Conservation (phyloP, 2,888 invertebrate species). For the Eupithecia pulchellata region DNA sequence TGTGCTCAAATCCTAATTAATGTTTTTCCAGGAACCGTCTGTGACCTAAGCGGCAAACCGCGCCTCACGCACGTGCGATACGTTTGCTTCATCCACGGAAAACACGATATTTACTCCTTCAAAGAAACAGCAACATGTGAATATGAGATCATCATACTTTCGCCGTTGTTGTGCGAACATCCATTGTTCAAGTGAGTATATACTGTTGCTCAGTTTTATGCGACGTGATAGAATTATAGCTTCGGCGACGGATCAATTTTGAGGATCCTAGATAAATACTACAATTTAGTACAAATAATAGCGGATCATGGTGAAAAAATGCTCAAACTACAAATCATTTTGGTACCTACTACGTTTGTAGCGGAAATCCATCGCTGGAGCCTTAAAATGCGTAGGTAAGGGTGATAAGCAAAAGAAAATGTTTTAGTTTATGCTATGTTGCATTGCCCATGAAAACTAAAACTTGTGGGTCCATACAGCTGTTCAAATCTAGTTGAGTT, state of each 20-base stretch:
- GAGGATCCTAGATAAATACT: too few relatives aligned
- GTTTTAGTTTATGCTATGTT: background rate
- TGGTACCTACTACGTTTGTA: too few relatives aligned
- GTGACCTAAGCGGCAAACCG: constrained; percentile 95
- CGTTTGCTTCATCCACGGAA: constrained; percentile 94
- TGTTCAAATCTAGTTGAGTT: too few relatives aligned
- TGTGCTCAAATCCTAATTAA: too few relatives aligned
- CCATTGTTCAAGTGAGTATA: constrained; percentile 89
- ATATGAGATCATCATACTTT: constrained; percentile 96
- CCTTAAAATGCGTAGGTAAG: too few relatives aligned
- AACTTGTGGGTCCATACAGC: too few relatives aligned
- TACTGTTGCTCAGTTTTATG: background rate
- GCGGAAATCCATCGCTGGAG: too few relatives aligned
- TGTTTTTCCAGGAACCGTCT: constrained; percentile 86
- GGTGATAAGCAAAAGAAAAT: background rate
- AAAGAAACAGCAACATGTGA: constrained; percentile 97
- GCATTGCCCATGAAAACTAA: background rate
- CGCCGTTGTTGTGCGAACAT: constrained; percentile 94
- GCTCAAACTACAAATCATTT: too few relatives aligned
- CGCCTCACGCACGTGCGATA: constrained; percentile 93
- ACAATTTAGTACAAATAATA: too few relatives aligned
- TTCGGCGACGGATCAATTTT: too few relatives aligned
- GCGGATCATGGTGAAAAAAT: too few relatives aligned
- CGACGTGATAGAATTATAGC: too few relatives aligned
- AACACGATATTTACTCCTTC: constrained; percentile 96